phyloP scores from a whole-genome alignment of 2,797 vertebrate species.

The Setipinna tenuifilis region DNA sequence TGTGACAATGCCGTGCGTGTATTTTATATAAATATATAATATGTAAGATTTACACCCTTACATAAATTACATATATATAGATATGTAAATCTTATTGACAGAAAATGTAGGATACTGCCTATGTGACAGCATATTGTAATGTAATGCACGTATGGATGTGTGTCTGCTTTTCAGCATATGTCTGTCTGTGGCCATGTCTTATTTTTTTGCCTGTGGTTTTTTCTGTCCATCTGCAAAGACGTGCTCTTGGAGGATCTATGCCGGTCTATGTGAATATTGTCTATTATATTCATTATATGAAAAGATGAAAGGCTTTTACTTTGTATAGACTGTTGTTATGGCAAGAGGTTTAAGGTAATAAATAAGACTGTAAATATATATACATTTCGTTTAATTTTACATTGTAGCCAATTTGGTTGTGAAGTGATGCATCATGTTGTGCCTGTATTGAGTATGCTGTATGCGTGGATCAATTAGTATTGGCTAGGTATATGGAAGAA shows the following conservation, averaged over 20 bases:
- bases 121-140: conserved; percentile 47
- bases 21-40: conserved; percentile 21
- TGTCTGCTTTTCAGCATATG: conserved; percentile 51
- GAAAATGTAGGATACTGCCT: conserved; percentile 45
- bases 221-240: conserved; percentile 63
- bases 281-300: conserved; percentile 59
- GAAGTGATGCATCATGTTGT: not conserved
- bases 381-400: not conserved
- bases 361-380: conserved; percentile 53
- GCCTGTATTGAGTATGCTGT: not conserved
- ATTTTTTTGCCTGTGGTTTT: conserved; percentile 56
- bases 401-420: not conserved
- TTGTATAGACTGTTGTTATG: conserved; percentile 65
- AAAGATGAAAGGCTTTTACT: conserved; percentile 50
- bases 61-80: conserved; percentile 18
- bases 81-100: conserved; percentile 44
- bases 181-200: conserved; percentile 48
- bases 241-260: conserved; percentile 60
- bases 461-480: not conserved
- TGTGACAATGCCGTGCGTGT: conserved; percentile 16
- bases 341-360: conserved; percentile 50
- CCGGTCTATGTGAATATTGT: conserved; percentile 68
- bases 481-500: not conserved
- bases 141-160: conserved; percentile 55
- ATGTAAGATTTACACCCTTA: conserved; percentile 20